Evolutionary conservation across 2,888 invertebrate species (phyloP), one percentile per base, ranked within the genome.

Genomic region (Orthosia gracilis): DNA sequence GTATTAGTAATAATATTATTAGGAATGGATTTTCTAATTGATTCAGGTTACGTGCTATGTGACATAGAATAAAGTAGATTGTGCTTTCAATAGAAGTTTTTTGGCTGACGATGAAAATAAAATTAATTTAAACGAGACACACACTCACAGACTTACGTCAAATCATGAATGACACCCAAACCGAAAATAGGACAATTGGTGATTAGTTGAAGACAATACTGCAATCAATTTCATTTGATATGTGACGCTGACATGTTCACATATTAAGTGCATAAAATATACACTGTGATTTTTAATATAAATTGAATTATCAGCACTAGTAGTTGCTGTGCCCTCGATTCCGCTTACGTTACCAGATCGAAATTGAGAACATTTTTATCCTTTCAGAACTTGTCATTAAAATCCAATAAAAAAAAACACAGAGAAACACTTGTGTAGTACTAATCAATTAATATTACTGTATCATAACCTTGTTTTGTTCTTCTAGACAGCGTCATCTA

Each of bases 111-210:
- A 13, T 40, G 18, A 17, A 26, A 2, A n/a, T 58, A 18, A 31
- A 17, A 15, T 49, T 49, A 3, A 26, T 76, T 69, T 67, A 49
- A 47, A 59, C 15, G 11, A n/a, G n/a, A n/a, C n/a, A n/a, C n/a
- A n/a, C n/a, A n/a, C n/a, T 26, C 11, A 7, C 17, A 17, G 0
- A 50, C 21, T n/a, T 21, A 49, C 50, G 62, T 67, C 26, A 76
- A 66, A 55, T 47, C 13, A 54, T 61, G 18, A 58, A 58, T 40
- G 58, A 23, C 18, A 50, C 0, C 66, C 78, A 40, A 66, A 75
- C 66, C 78, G 26, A 66, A 75, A 57, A 78, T 26, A 21, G 76
- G 21, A 82, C 81, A 82, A 79, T 83, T 2, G 76, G 57, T 71
- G 65, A 69, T 82, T 79, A 83, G 18, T n/a, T n/a, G 23, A 18